Conservation (phyloP, 2,888 invertebrate genomes). For the Drosophila nr. medialis region DNA sequence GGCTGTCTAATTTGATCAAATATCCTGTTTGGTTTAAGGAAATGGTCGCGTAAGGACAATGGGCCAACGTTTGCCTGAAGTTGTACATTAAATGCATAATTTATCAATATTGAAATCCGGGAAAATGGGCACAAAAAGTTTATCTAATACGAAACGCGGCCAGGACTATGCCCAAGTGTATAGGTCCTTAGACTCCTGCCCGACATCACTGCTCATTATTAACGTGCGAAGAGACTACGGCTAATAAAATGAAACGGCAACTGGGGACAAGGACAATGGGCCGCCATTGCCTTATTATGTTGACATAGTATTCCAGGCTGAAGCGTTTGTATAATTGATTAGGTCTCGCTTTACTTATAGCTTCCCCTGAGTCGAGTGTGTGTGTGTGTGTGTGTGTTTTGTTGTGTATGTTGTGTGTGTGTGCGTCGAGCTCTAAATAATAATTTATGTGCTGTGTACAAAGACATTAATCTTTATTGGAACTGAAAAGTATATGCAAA, state of each 20-base stretch:
- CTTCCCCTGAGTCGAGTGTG: not conserved
- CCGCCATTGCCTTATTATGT: conserved; percentile 69
- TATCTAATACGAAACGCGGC: conserved; percentile 46
- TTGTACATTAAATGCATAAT: conserved; percentile 72
- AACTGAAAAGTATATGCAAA: conserved; percentile 70
- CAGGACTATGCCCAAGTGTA: conserved; percentile 16
- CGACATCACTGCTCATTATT: conserved; percentile 40
- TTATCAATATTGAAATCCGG: conserved; percentile 71
- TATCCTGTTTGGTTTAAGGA: conserved; percentile 32
- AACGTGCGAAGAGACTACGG: conserved; percentile 26
- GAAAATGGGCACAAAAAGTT: conserved; percentile 41
- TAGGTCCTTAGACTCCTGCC: conserved; percentile 5
- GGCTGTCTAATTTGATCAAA: conserved; percentile 36
- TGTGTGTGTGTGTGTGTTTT: conserved; percentile 1
- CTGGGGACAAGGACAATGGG: conserved; percentile 53
- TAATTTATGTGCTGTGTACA: conserved; percentile 78
- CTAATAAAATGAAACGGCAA: conserved; percentile 61
- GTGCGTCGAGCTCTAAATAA: conserved; percentile 49
- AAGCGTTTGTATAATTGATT: conserved; percentile 76
- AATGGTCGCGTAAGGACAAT: conserved; percentile 21
- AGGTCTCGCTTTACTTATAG: conserved; percentile 61
- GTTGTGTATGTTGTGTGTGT: conserved; percentile 5
- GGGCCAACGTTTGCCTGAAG: conserved; percentile 56
- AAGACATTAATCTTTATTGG: conserved; percentile 80
- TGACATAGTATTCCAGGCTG: conserved; percentile 64